phyloP scores from a whole-genome alignment of 1,140 invertebrate genomes.

The Lithobius niger region DNA sequence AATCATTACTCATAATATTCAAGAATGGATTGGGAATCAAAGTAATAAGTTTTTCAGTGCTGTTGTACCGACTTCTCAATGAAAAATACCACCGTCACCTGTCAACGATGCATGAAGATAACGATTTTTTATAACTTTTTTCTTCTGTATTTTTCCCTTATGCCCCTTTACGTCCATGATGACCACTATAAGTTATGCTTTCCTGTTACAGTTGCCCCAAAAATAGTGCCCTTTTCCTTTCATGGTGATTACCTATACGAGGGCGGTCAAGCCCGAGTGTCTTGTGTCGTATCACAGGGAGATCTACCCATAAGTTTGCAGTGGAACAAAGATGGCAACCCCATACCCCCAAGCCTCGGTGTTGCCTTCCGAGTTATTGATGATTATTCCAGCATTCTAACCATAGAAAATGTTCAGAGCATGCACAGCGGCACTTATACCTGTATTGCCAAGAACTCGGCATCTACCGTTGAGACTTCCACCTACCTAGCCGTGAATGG shows the following conservation, averaged over 20 bases:
- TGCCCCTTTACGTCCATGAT: too few relatives aligned
- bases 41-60: too few relatives aligned
- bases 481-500: constrained; percentile 35
- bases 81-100: too few relatives aligned
- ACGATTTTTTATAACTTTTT: not conserved
- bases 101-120: too few relatives aligned
- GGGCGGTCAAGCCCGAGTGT: constrained; percentile 50
- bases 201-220: constrained; percentile 43
- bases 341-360: constrained; percentile 26
- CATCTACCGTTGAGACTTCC: constrained; percentile 44
- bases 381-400: constrained; percentile 28
- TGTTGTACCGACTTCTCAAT: too few relatives aligned
- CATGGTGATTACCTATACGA: constrained; percentile 45
- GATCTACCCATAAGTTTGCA: constrained; percentile 52
- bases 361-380: constrained; percentile 18
- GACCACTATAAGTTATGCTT: too few relatives aligned
- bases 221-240: constrained; percentile 48
- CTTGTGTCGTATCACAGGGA: constrained; percentile 56
- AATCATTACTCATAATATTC: too few relatives aligned
- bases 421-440: constrained; percentile 57
- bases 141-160: not conserved
- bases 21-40: too few relatives aligned
- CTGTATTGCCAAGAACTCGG: constrained; percentile 52
- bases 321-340: constrained; percentile 47
- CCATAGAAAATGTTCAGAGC: constrained; percentile 29